Percentiles rank a stretch among this genome's conserved stretches.
Evolutionary conservation across 2,113 vertebrate species (phyloP).

Genomic region (Anoura caudifer): DNA sequence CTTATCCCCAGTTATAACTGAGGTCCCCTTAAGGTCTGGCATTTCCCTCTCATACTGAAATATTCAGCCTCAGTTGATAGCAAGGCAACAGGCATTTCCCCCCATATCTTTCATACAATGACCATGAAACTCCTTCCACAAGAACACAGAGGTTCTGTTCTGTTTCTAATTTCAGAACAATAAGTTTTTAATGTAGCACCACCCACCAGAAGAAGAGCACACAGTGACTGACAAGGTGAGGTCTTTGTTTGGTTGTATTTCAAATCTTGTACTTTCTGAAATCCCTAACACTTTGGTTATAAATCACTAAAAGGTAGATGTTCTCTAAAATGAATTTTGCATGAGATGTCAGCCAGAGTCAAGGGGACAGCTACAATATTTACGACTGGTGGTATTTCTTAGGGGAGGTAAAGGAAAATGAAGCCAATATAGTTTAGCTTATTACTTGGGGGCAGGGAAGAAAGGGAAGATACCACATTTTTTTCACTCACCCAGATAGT

Average conservation of each 20-base stretch:
- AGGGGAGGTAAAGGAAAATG: conserved; percentile 62
- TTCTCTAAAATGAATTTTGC: conserved; percentile 71
- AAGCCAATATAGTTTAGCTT: conserved; percentile 45
- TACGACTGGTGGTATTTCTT: conserved; percentile 58
- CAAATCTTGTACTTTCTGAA: conserved; percentile 46
- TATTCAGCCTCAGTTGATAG: background rate
- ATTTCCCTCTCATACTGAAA: background rate
- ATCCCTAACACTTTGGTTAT: conserved; percentile 51
- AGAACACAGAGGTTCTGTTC: conserved; percentile 39
- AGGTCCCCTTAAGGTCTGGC: background rate
- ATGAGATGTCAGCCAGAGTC: conserved; percentile 63
- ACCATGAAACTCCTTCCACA: conserved; percentile 22
- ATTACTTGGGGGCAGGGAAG: background rate
- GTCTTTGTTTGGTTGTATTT: conserved; percentile 72
- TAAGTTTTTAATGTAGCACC: conserved; percentile 3
- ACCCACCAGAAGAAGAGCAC: conserved; percentile 56
- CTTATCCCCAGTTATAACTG: background rate
- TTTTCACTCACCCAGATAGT: background rate
- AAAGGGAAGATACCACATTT: background rate
- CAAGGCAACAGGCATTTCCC: background rate
- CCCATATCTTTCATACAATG: background rate
- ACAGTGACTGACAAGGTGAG: conserved; percentile 71
- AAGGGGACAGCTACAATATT: conserved; percentile 56
- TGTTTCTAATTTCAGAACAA: conserved; percentile 66
- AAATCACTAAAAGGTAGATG: conserved; percentile 67